Base-by-base conservation (phyloP, 2,113 vertebrate genomes). In the Pandion haliaetus region DNA sequence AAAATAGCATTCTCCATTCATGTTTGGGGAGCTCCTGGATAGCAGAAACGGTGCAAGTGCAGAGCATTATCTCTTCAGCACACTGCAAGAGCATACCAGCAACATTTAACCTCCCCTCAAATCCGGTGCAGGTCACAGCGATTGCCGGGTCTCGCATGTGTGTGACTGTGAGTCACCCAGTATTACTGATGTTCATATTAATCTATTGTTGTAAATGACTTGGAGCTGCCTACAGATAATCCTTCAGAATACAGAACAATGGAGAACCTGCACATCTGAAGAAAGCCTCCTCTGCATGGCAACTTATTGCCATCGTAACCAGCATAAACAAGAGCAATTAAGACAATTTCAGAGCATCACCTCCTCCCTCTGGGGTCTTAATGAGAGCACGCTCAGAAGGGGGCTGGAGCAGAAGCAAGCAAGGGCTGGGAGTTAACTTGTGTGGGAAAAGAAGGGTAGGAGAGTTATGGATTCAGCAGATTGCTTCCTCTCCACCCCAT, bases 121-220 rank as follows among this genome's bases (percentile, higher is more conserved):
- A 95, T 49, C 73, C 70, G n/a, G 90, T 38, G 90, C 95, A 95
- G 90, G 88, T 93, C 95, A 77, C 90, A 96, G 93, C 36, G 19
- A 95, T 91, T 96, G 97, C 96, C 3, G 92, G 96, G 93, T 96
- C 97, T 95, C 2, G 38, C 62, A 17, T 83, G 93, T 96, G 91
- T 96, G 93, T 97, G 97, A 97, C 94, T 96, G 95, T 98, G 97
- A 98, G 90, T 98, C 97, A 98, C 91, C 59, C 81, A 31, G 76
- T 29, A 90, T 96, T 97, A 97, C 93, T 89, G 97, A 97, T 97
- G 96, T 96, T 88, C 95, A 76, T 63, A 77, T 96, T 95, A 91
- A 96, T 95, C 97, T 96, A 96, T 98, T 98, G 97, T 97, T 97
- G 92, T n/a, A 90, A 93, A 62, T 98, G 97, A 98, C 96, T 97